Evolutionary conservation across 2,888 invertebrate species (phyloP), one percentile per base, ranked within the genome.

Genomic region (Harpalus rufipes): DNA sequence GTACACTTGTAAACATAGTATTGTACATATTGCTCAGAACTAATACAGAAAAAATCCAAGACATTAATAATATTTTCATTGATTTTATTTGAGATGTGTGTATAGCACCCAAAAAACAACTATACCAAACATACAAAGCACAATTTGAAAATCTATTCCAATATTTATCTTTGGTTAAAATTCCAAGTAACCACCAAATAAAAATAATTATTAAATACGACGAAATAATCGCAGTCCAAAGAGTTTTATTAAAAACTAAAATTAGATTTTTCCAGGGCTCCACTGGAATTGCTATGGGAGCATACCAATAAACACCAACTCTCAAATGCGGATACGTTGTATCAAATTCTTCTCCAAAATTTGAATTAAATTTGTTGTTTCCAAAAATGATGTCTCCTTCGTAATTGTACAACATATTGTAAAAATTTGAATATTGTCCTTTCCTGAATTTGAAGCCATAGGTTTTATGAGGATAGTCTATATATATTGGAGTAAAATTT

Each of bases 301-400:
- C 81, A 25, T 81, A 68, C 65, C 65, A 81, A 25, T 25, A 56
- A 14, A 81, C 68, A 25, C 51, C n/a, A 7, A 68, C 81, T n/a
- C 10, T 41, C 44, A 68, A n/a, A 68, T 81, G 81, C 3, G 68
- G 44, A n/a, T 2, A 21, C 1, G 56, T 58, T 8, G 32, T 21
- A 14, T 51, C 68, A 51, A 81, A 81, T 51, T 81, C 81, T 56
- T 81, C 81, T 8, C 56, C n/a, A 51, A 81, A 81, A 44, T 44
- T 81, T 0, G 21, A 51, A 68, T 81, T 81, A 58, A 32, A 51
- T 32, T 81, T 81, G 5, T 21, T 18, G 21, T 61, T 68, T 1
- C 81, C 81, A 81, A 81, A 81, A 1, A 81, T n/a, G 3, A 81
- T 65, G 8, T 81, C 81, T 16, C 81, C 81, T 32, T 68, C 81